Conservation (phyloP, 2,797 vertebrate genomes). For the Macropus fuliginosus region DNA sequence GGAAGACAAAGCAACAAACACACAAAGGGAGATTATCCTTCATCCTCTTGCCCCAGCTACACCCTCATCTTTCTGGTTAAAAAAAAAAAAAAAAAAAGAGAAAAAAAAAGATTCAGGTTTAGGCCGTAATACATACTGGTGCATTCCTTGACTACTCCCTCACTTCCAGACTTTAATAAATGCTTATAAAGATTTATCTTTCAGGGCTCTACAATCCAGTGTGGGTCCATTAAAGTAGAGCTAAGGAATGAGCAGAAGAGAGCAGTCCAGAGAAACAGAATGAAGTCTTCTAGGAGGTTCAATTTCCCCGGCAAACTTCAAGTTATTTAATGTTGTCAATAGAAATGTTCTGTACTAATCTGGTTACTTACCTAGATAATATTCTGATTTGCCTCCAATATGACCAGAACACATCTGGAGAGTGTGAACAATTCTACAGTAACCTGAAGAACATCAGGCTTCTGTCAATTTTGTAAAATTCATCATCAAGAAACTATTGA, state of each 20-base stretch:
- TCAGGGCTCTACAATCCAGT: neutral
- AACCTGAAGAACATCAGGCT: neutral
- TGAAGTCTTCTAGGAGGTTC: neutral
- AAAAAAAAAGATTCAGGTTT: neutral
- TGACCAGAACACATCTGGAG: neutral
- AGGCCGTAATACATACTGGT: neutral
- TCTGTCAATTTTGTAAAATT: neutral
- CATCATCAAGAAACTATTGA: neutral
- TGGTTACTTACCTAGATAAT: neutral
- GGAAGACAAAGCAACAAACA: neutral
- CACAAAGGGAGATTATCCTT: neutral
- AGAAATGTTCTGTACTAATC: neutral
- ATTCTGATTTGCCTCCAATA: neutral
- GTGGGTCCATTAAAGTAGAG: neutral
- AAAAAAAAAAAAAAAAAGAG: neutral
- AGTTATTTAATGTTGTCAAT: neutral
- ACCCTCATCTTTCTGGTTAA: neutral
- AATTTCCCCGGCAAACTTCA: neutral
- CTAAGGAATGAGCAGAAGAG: neutral
- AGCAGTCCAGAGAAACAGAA: neutral
- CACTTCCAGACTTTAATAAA: neutral
- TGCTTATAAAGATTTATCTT: neutral
- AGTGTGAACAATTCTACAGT: neutral
- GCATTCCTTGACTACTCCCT: neutral
- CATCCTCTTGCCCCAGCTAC: neutral